Conservation (phyloP, 2,797 vertebrate genomes). For the Aldrovandia affinis region DNA sequence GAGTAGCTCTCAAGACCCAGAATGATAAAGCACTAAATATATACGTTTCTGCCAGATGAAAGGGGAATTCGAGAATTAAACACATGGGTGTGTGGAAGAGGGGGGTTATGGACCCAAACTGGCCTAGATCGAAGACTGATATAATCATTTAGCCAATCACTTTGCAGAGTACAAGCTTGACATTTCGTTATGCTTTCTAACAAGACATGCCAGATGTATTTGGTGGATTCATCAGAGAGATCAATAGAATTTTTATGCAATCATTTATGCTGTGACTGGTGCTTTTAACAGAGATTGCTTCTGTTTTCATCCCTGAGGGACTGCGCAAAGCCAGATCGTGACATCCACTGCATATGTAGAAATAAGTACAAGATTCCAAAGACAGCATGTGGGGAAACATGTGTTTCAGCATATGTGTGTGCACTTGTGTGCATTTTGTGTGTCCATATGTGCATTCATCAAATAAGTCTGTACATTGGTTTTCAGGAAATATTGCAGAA, state of each 20-base stretch:
- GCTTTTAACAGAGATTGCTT: constrained; percentile 60
- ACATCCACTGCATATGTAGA: not conserved
- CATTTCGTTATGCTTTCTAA: not conserved
- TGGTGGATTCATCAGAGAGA: constrained; percentile 48
- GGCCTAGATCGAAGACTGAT: not conserved
- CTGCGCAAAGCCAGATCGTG: constrained; percentile 38
- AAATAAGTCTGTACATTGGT: too few species aligned
- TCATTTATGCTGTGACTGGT: constrained; percentile 49
- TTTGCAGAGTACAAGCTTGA: not conserved
- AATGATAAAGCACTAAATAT: constrained; percentile 31
- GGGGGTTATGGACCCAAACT: not conserved
- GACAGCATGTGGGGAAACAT: not conserved
- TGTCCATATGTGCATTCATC: not conserved
- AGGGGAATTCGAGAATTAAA: not conserved
- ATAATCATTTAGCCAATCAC: not conserved
- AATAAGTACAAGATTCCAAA: not conserved
- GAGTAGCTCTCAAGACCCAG: not conserved
- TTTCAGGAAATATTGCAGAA: too few species aligned
- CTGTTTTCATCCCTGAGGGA: constrained; percentile 58
- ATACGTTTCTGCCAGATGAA: constrained; percentile 35
- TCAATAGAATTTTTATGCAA: constrained; percentile 61
- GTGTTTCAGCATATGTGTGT: not conserved
- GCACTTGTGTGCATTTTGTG: not conserved
- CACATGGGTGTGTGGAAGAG: not conserved
- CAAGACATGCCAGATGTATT: constrained; percentile 10